A percentile compares a stretch with the other conserved stretches of the same genome.
Evolutionary conservation across 2,113 vertebrate species (phyloP).

Genomic region (Cisticola juncidis): DNA sequence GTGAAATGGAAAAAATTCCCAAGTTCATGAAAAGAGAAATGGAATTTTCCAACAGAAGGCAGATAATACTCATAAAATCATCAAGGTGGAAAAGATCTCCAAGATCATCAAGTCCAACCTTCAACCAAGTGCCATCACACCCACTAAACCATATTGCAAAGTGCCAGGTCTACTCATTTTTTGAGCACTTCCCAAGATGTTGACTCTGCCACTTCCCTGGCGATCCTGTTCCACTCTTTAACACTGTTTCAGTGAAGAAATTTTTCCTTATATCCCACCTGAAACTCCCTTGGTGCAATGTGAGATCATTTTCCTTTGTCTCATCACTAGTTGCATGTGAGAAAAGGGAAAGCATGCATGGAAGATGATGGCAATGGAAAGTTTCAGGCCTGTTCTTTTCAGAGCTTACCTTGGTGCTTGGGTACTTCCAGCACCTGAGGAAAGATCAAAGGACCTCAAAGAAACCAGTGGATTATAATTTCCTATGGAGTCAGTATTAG

Average conservation of each 20-base stretch:
- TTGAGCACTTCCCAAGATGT: background rate
- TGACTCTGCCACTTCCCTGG: background rate
- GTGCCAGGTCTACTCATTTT: background rate
- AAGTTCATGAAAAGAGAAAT: background rate
- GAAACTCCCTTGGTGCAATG: rapidly evolving
- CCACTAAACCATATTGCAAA: background rate
- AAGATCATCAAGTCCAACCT: background rate
- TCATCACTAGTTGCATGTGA: background rate
- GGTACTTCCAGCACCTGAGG: background rate
- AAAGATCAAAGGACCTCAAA: slow-evolving; percentile 1
- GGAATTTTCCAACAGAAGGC: background rate
- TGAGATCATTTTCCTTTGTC: background rate
- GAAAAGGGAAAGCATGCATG: background rate
- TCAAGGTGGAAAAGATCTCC: background rate
- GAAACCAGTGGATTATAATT: background rate
- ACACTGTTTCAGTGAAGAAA: background rate
- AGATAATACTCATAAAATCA: background rate
- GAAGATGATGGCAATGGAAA: background rate
- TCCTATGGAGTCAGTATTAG: background rate
- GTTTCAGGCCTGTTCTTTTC: background rate
- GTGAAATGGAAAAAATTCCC: background rate
- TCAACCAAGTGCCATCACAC: background rate
- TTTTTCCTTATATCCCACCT: background rate
- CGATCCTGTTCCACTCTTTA: background rate
- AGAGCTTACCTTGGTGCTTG: background rate